Evolutionary conservation across 2,113 vertebrate genomes (phyloP).

Genomic region (Thalassoma bifasciatum): DNA sequence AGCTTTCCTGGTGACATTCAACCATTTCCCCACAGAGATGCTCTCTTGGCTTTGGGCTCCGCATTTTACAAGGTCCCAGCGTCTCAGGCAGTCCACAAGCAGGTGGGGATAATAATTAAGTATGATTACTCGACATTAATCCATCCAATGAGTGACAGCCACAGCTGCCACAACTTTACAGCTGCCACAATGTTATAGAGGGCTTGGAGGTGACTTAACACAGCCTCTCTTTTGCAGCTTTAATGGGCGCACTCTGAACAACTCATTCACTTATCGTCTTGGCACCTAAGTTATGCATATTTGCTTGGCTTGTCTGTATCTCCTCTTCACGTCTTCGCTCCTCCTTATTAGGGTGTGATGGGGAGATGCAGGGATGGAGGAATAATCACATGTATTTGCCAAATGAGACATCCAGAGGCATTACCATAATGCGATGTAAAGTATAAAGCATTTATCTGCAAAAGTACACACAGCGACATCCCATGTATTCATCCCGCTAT

Average conservation of each 20-base stretch:
- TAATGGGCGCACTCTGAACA: conserved; percentile 31
- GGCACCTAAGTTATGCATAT: not conserved
- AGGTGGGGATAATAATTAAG: conserved; percentile 79
- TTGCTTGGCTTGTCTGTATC: not conserved
- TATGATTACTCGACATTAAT: conserved; percentile 76
- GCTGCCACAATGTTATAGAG: conserved; percentile 35
- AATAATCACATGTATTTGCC: not conserved
- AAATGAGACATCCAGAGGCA: not conserved
- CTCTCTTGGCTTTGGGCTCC: conserved; percentile 55
- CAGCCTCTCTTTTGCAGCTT: conserved; percentile 7
- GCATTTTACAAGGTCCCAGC: conserved; percentile 65
- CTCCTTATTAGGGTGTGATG: not conserved
- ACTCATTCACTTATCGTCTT: conserved; percentile 27
- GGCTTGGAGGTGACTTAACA: conserved; percentile 55
- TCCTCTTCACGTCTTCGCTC: not conserved
- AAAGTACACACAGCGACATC: not conserved
- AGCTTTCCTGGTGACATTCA: conserved; percentile 71
- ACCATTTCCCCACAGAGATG: conserved; percentile 53
- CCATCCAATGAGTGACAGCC: conserved; percentile 65
- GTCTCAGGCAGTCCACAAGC: conserved; percentile 58
- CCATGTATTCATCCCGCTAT: not conserved
- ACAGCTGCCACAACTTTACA: conserved; percentile 64
- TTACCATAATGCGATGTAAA: conserved; percentile 3
- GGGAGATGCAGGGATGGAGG: not conserved
- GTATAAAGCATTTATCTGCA: not conserved